A percentile compares a stretch with the other conserved stretches of the same genome.
phyloP scores from a whole-genome alignment of 1,140 invertebrate species.

The Heliconius eleuchia region DNA sequence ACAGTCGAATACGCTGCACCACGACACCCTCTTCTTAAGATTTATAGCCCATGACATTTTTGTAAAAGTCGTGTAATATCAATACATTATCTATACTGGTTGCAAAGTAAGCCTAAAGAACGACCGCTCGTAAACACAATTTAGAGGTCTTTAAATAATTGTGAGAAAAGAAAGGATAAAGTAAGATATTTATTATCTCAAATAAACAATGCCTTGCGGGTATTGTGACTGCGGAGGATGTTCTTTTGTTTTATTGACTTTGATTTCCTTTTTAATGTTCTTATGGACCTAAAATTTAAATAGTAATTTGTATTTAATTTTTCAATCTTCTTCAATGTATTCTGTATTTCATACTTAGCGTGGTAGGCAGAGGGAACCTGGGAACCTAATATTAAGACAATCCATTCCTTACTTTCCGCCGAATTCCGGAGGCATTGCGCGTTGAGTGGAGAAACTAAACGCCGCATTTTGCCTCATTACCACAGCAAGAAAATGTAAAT shows the following conservation, averaged over 20 bases:
- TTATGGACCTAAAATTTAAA: background rate
- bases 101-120: conserved; percentile 14
- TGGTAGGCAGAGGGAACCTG: background rate
- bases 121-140: conserved; percentile 17
- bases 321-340: background rate
- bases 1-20: background rate
- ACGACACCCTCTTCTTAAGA: too few relatives aligned
- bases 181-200: background rate
- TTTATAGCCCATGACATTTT: too few relatives aligned
- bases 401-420: background rate
- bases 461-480: background rate
- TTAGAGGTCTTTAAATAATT: conserved; percentile 21
- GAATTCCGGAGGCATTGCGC: background rate
- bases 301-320: background rate
- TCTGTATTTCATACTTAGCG: too few relatives aligned
- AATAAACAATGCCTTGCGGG: conserved; percentile 3
- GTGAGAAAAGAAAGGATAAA: conserved; percentile 7
- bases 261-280: background rate
- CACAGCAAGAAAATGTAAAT: background rate
- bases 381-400: background rate
- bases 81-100: background rate
- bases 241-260: background rate
- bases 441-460: background rate
- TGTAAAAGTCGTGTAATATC: background rate
- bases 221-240: background rate